Evolutionary conservation across 2,113 vertebrate species (phyloP), one percentile per base, ranked within the genome.

Genomic region (Lanius collurio): DNA sequence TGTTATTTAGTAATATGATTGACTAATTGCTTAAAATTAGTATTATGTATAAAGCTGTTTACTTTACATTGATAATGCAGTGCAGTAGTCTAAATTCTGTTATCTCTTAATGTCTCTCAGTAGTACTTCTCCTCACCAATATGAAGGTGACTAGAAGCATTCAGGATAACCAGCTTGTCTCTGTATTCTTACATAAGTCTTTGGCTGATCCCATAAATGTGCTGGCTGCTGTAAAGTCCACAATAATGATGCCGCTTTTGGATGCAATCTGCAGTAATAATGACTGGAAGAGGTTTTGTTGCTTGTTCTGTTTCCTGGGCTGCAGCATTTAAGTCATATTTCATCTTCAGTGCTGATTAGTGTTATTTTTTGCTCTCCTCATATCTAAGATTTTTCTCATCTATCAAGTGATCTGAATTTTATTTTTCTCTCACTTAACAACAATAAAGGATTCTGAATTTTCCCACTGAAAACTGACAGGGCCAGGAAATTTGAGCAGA

Each of bases 121-220:
- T 79, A 71, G 17, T 76, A 30, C 23, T 77, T 71, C n/a, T 53
- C 44, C 71, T 87, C 77, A 81, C 46, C 59, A 53, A 5, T 81
- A 20, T n/a, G 35, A 57, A 57, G 53, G 41, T 23, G 6, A 27
- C 55, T 79, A 50, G 59, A 83, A 94, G n/a, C 50, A 10, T 39
- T 89, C 28, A 70, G 56, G 63, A 33, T 90, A 76, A 93, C 70
- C 28, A 76, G 18, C 50, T 77, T 83, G 52, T 52, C 31, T 76
- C 4, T 64, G 42, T 79, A 20, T 68, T 83, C 37, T 94, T 84
- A 46, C 1, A 4, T 46, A 65, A 81, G 83, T 84, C 93, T 94
- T 94, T 94, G 62, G 81, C 87, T 95, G 93, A 94, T 96, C 87
- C 89, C 91, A 73, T 94, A 28, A 77, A 62, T 5, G 1, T 93